Evolutionary conservation across 2,888 invertebrate species (phyloP).

Genomic region (Notocelia uddmanniana): DNA sequence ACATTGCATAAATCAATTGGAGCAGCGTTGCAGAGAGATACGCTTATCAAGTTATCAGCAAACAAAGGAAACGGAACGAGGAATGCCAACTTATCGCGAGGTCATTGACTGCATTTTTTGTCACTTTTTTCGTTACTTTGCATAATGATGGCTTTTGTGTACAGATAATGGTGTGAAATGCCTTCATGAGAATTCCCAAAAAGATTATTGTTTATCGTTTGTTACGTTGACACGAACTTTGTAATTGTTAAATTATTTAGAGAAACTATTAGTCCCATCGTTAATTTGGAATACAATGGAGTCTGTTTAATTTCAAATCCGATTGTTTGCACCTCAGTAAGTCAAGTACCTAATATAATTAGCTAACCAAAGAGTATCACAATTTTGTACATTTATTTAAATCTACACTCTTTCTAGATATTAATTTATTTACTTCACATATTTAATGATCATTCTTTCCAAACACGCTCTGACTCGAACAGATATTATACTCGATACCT

Average conservation of each 20-base stretch:
- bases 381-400: too few relatives aligned
- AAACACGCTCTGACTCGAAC: neutral
- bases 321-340: slow-evolving; percentile 10
- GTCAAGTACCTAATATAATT: neutral
- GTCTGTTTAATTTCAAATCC: neutral
- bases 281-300: slow-evolving; percentile 26
- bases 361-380: too few relatives aligned
- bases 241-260: slow-evolving; percentile 22
- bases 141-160: slow-evolving; percentile 42
- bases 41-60: slow-evolving; percentile 48
- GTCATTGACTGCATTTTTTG: slow-evolving; percentile 56
- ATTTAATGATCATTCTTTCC: neutral
- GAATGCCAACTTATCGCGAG: slow-evolving; percentile 66
- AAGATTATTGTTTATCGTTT: slow-evolving; percentile 14
- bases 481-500: neutral
- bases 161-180: slow-evolving; percentile 42
- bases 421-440: too few relatives aligned
- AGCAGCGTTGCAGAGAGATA: slow-evolving; percentile 39
- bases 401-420: too few relatives aligned
- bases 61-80: slow-evolving; percentile 67
- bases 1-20: slow-evolving; percentile 41
- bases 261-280: slow-evolving; percentile 14
- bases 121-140: slow-evolving; percentile 49
- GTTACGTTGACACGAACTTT: slow-evolving; percentile 30
- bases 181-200: slow-evolving; percentile 32